These are phyloP conservation scores for Lepisosteus osseus DNA, from an alignment of 2,113 vertebrate genomes.

Conservation along the genomic window DNA sequence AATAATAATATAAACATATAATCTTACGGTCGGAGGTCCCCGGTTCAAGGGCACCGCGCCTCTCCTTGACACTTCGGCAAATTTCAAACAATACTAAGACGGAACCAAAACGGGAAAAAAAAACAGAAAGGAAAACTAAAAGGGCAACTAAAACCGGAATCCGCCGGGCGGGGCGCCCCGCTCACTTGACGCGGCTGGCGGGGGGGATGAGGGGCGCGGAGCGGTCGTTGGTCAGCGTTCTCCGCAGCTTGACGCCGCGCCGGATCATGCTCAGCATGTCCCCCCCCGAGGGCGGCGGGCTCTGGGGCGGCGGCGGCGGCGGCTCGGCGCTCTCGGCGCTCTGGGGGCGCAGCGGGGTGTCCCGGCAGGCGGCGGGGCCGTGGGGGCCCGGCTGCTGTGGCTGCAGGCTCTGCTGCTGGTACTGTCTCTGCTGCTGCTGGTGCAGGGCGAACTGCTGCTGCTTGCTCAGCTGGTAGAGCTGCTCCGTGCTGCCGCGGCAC, in stretches of 20 bases:
- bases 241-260: conserved; percentile 54
- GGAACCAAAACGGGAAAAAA: too few species aligned
- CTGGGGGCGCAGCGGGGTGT: conserved; percentile 14
- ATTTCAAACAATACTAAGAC: neutral
- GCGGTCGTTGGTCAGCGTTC: conserved; percentile 69
- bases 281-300: conserved; percentile 22
- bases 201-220: conserved; percentile 63
- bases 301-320: neutral
- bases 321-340: conserved; percentile 59
- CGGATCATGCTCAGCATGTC: conserved; percentile 63
- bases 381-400: conserved; percentile 3
- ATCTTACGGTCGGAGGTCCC: conserved; percentile 7
- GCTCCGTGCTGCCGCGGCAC: conserved; percentile 32
- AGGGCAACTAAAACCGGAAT: neutral
- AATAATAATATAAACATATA: conserved; percentile 33
- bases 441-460: conserved; percentile 36
- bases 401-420: conserved; percentile 23
- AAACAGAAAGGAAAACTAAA: neutral
- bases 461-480: conserved; percentile 36
- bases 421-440: conserved; percentile 37
- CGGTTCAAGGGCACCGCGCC: too few species aligned
- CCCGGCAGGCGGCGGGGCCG: neutral
- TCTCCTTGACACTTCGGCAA: neutral
- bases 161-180: neutral
- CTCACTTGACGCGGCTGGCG: conserved; percentile 50